Conservation (phyloP, 2,888 invertebrate species). For the Chrysotoxum bicinctum region DNA sequence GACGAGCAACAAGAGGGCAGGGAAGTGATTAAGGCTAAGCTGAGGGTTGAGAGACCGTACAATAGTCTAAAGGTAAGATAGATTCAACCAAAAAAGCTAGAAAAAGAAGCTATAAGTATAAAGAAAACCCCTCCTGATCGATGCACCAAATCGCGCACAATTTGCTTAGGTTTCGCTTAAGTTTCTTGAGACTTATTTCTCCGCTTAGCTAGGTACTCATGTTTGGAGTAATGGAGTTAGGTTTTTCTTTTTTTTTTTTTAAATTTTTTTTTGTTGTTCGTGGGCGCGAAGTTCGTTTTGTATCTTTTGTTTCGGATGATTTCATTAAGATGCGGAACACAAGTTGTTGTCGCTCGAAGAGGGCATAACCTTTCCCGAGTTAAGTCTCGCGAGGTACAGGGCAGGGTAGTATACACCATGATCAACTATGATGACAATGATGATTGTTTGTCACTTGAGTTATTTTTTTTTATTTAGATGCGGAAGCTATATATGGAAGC, state of each 20-base stretch:
- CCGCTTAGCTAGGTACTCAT: conserved; percentile 61
- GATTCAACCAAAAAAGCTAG: background rate
- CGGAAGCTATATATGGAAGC: conserved; percentile 11
- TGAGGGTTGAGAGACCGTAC: conserved; percentile 87
- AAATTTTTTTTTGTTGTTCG: background rate
- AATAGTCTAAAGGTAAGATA: conserved; percentile 87
- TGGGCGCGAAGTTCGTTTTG: conserved; percentile 40
- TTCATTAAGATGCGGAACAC: conserved; percentile 64
- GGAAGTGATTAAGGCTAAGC: conserved; percentile 82
- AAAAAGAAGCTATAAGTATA: background rate
- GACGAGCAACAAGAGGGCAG: conserved; percentile 83
- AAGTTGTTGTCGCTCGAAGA: conserved; percentile 11
- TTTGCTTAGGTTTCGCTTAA: conserved; percentile 41
- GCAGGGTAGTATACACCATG: background rate
- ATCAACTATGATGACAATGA: background rate
- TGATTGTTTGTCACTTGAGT: conserved; percentile 20
- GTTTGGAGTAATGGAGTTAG: conserved; percentile 7
- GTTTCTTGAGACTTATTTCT: conserved; percentile 44
- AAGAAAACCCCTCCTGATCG: conserved; percentile 13
- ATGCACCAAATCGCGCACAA: conserved; percentile 44
- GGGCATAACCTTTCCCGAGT: conserved; percentile 56
- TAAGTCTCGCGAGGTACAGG: conserved; percentile 26
- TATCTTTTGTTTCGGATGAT: conserved; percentile 54
- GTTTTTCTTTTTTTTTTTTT: background rate
- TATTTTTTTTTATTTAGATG: background rate